These are phyloP conservation scores for Monarcha castaneiventris DNA, from an alignment of 2,113 vertebrate species.

Conservation along the genomic window DNA sequence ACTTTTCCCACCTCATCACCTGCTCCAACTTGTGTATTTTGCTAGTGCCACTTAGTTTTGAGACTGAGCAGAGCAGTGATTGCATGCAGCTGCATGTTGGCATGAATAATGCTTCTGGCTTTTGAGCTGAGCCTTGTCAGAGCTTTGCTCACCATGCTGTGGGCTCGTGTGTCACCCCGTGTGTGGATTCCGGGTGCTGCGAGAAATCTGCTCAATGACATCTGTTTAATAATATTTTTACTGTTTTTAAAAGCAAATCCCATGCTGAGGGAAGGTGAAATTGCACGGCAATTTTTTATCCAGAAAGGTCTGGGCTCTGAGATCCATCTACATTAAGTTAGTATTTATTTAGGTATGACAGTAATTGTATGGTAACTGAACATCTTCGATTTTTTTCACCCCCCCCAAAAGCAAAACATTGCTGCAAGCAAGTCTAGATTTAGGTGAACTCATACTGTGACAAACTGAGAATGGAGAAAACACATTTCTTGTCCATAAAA, in stretches of 20 bases:
- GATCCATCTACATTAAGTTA: not conserved
- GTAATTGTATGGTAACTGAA: conserved; percentile 5
- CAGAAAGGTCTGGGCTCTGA: not conserved
- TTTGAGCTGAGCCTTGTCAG: not conserved
- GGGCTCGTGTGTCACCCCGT: not conserved
- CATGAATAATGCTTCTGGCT: conserved; percentile 13
- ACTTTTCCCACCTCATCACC: conserved; percentile 36
- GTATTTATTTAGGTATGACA: conserved; percentile 32
- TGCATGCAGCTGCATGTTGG: conserved; percentile 36
- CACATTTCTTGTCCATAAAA: conserved; percentile 73
- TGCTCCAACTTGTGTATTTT: conserved; percentile 29
- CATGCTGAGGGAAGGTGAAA: not conserved
- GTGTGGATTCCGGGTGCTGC: not conserved
- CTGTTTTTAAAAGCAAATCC: not conserved
- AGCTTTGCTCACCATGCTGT: not conserved
- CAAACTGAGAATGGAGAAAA: conserved; percentile 66
- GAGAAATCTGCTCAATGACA: not conserved
- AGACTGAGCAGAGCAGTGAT: conserved; percentile 31
- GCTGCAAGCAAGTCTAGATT: conserved; percentile 54
- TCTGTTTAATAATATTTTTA: conserved; percentile 13
- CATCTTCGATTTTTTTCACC: not conserved
- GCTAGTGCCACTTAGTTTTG: conserved; percentile 37
- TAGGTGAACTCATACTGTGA: conserved; percentile 60
- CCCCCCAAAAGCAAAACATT: not conserved
- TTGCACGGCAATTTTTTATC: not conserved